phyloP scores from a whole-genome alignment of 2,113 vertebrate species.

The Cololabis saira region DNA sequence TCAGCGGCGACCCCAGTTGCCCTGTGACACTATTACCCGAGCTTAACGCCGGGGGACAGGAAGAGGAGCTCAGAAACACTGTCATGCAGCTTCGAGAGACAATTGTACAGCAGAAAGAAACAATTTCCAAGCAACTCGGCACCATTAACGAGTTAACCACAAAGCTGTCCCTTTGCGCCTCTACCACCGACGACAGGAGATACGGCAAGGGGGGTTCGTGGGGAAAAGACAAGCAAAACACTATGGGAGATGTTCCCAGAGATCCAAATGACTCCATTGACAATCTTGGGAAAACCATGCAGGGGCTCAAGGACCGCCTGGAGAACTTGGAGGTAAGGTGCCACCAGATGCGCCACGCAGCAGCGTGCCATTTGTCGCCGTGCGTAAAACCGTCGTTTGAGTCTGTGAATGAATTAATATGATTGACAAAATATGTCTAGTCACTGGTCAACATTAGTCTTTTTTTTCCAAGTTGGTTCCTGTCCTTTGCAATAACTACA shows the following conservation, averaged over 20 bases:
- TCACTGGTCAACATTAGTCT: neutral
- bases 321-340: slow-evolving; percentile 90
- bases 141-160: slow-evolving; percentile 93
- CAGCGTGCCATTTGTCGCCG: neutral
- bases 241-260: slow-evolving; percentile 95
- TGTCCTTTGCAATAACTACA: no score
- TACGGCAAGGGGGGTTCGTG: slow-evolving; percentile 72
- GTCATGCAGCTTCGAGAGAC: slow-evolving; percentile 94
- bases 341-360: slow-evolving; percentile 16
- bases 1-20: slow-evolving; percentile 83
- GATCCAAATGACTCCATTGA: slow-evolving; percentile 91
- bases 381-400: slow-evolving; percentile 45
- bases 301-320: slow-evolving; percentile 92
- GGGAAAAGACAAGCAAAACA: slow-evolving; percentile 87
- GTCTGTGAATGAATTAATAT: neutral
- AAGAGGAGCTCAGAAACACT: slow-evolving; percentile 90
- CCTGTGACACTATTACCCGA: slow-evolving; percentile 83
- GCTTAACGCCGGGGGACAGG: slow-evolving; percentile 81
- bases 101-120: slow-evolving; percentile 94
- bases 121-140: slow-evolving; percentile 89
- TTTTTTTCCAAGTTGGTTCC: neutral
- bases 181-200: slow-evolving; percentile 75
- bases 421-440: slow-evolving; percentile 7
- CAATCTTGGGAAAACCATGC: slow-evolving; percentile 93
- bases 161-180: slow-evolving; percentile 91